Evolutionary conservation across 2,113 vertebrate species (phyloP), one percentile per base, ranked within the genome.

Genomic region (Chrysochloris asiatica): DNA sequence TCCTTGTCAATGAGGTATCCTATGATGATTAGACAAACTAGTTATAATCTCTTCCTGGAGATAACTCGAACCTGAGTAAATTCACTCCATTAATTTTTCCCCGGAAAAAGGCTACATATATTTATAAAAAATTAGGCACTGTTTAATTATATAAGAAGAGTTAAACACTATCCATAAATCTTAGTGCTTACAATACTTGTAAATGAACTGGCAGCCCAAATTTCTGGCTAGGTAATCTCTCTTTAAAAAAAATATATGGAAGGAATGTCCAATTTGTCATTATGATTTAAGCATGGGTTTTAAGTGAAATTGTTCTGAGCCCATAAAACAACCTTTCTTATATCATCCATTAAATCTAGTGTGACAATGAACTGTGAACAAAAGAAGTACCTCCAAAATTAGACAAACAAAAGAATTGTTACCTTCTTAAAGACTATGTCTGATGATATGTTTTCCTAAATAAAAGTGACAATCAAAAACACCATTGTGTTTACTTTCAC

Each of bases 221-320:
- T 86, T 71, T 91, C 79, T 88, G 30, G 54, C 30, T 88, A 79
- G 83, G 22, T 54, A 90, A 91, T 85, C 71, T 75, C 93, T 59
- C 63, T 92, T 88, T 63, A 16, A 69, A 86, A 90, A 91, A 88
- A 88, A 72, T 41, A 73, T 52, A 54, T 36, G 2, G n/a, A 80
- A 63, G 36, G 8, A 45, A 81, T 89, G 6, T 85, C 16, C 41
- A 93, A 47, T 54, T 24, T 78, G 72, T 83, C 19, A 54, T 54
- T 82, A 89, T 79, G 77, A 86, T 88, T 85, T 88, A 82, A 90
- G 33, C 52, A 48, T 75, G 63, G 67, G 6, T 63, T 92, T 94
- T 84, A 93, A 92, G 59, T 87, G 6, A 88, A 94, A 91, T 33
- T 90, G 33, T 73, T 67, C 41, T 78, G 50, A 87, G 28, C 11